Percentiles rank a stretch among this genome's conserved stretches.
Evolutionary conservation across 2,888 invertebrate species (phyloP).

Genomic region (Nemoura dubitans): DNA sequence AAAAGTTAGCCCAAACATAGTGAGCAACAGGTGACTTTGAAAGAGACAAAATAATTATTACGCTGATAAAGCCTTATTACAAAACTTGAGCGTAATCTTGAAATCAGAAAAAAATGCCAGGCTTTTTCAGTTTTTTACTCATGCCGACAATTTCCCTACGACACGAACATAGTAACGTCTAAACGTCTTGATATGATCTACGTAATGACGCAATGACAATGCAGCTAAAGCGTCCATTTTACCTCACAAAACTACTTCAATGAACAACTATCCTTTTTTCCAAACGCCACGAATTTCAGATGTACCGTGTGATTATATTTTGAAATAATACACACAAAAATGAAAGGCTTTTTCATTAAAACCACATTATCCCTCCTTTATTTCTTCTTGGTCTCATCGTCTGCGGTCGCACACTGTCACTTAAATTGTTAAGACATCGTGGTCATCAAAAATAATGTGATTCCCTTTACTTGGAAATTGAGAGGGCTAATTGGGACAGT

Average conservation of each 20-base stretch:
- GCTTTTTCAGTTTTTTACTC: neutral
- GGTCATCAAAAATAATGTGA: constrained; percentile 16
- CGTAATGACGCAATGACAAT: neutral
- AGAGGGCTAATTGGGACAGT: neutral
- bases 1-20: neutral
- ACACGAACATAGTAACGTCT: neutral
- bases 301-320: neutral
- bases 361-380: constrained; percentile 1
- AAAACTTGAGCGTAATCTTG: neutral
- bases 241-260: neutral
- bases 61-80: neutral
- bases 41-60: constrained; percentile 5
- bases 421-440: neutral
- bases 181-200: neutral
- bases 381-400: neutral
- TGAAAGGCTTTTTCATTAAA: constrained; percentile 21
- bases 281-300: neutral
- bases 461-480: neutral
- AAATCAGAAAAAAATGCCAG: neutral
- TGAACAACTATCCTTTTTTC: neutral
- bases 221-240: neutral
- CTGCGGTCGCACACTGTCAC: constrained; percentile 27
- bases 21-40: neutral
- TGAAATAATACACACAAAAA: neutral
- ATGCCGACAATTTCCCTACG: neutral